Evolutionary conservation across 2,113 vertebrate genomes (phyloP).

Genomic region (Hippolais icterina): DNA sequence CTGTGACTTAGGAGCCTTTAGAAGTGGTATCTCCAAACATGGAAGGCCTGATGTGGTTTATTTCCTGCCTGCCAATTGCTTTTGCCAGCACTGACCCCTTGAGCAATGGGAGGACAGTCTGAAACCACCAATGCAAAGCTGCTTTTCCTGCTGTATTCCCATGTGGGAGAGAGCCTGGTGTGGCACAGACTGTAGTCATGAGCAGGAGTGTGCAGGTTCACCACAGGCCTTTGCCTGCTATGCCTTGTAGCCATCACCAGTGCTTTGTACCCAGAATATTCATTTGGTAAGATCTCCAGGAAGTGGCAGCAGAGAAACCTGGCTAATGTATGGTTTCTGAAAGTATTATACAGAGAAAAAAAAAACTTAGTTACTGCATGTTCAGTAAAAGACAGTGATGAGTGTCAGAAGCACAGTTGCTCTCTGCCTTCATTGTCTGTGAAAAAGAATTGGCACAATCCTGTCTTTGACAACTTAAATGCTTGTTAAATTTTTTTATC

Average conservation of each 20-base stretch:
- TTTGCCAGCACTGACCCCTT: background rate
- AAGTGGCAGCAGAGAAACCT: background rate
- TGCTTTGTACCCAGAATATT: background rate
- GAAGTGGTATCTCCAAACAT: background rate
- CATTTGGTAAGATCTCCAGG: background rate
- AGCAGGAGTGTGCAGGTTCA: background rate
- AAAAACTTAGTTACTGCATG: background rate
- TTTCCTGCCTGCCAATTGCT: background rate
- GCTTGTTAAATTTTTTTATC: background rate
- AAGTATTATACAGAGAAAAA: background rate
- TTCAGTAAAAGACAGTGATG: background rate
- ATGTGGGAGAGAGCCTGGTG: background rate
- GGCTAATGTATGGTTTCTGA: background rate
- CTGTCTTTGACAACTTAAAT: background rate
- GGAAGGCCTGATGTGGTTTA: background rate
- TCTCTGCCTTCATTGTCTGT: background rate
- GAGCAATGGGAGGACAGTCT: background rate
- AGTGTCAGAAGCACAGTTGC: background rate
- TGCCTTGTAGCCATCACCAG: background rate
- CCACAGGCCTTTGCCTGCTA: background rate
- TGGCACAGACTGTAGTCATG: fast-evolving
- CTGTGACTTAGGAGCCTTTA: background rate
- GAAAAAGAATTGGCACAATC: background rate
- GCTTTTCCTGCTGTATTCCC: background rate
- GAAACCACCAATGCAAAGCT: background rate